Base-by-base conservation (phyloP, 2,888 invertebrate species). In the Eupithecia abbreviata region DNA sequence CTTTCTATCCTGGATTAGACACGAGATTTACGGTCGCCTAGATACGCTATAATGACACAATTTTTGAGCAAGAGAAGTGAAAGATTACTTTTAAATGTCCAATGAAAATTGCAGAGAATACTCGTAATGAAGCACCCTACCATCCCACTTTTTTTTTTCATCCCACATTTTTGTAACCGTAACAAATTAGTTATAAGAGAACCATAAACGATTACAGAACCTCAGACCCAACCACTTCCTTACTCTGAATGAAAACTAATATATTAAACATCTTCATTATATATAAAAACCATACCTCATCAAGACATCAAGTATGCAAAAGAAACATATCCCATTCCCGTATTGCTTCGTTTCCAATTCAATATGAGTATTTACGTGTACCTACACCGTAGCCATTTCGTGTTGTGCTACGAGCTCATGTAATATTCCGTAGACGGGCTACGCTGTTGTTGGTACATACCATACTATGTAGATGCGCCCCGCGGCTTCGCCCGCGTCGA, bases 361-460 rank as follows among this genome's bases (percentile, higher is more conserved):
- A 73, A 62, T 67, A 77, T 41, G n/a, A 66, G 18, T 43, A 71
- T 30, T 45, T 2, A 67, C 18, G 58, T 62, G 10, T 55, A 43
- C 10, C 3, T 43, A 67, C n/a, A 72, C 45, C 69, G 74, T 69
- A 74, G 72, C 45, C 10, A 62, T 66, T 45, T 65, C 68, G 9
- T 42, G 1, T 73, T 71, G 43, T 74, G 76, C 77, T 76, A 76
- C 72, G 73, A 75, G 51, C 55, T 15, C 68, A 74, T 75, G 72
- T 49, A 41, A 18, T 71, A 77, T 72, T 79, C 70, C 79, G 76
- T 80, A 77, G 75, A 69, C 77, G 65, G 43, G 79, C 80, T 78
- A 79, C 76, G 76, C 69, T 43, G n/a, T 6, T 15, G n/a, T 18
- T 58, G 18, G 30, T 30, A 30, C 1, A 30, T 30, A 30, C 30